A percentile compares a stretch with the other conserved stretches of the same genome.
Conservation (phyloP, 2,888 invertebrate genomes). For the Scrobipalpa costella region DNA sequence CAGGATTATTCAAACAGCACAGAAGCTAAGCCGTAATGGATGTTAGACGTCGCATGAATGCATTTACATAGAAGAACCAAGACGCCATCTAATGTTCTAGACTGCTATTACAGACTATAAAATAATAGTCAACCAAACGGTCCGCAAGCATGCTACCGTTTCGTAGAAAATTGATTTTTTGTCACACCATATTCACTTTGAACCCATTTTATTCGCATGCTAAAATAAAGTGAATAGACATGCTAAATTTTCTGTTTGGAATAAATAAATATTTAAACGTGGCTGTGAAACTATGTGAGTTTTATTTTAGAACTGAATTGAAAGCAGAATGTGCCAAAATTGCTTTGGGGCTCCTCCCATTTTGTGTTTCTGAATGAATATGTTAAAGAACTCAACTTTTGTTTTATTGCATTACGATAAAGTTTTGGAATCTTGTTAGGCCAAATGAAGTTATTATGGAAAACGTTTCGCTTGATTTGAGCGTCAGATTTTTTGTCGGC, state of each 20-base stretch:
- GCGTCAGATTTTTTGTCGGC: not conserved
- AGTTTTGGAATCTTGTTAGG: not conserved
- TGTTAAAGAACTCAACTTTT: conserved; percentile 13
- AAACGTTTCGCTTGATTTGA: not conserved
- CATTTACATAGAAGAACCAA: not conserved
- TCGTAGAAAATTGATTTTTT: conserved; percentile 21
- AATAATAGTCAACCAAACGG: conserved; percentile 25
- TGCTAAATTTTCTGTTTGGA: conserved; percentile 1
- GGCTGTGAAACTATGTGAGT: conserved; percentile 3
- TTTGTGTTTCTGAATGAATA: conserved; percentile 24
- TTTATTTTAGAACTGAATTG: conserved; percentile 20
- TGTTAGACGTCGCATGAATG: not conserved
- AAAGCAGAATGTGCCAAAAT: conserved; percentile 17
- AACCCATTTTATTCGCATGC: conserved; percentile 15
- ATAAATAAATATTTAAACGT: conserved; percentile 10
- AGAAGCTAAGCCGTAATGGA: not conserved
- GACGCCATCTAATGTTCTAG: conserved; percentile 15
- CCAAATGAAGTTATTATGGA: not conserved
- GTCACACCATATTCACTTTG: conserved; percentile 16
- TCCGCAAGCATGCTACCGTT: conserved; percentile 16
- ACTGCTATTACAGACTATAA: conserved; percentile 27
- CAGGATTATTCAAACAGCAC: not conserved
- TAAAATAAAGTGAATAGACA: not conserved
- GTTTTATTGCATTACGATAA: conserved; percentile 3
- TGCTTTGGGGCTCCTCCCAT: conserved; percentile 18